phyloP scores from a whole-genome alignment of 2,797 vertebrate species.

The Protonibea diacanthus region DNA sequence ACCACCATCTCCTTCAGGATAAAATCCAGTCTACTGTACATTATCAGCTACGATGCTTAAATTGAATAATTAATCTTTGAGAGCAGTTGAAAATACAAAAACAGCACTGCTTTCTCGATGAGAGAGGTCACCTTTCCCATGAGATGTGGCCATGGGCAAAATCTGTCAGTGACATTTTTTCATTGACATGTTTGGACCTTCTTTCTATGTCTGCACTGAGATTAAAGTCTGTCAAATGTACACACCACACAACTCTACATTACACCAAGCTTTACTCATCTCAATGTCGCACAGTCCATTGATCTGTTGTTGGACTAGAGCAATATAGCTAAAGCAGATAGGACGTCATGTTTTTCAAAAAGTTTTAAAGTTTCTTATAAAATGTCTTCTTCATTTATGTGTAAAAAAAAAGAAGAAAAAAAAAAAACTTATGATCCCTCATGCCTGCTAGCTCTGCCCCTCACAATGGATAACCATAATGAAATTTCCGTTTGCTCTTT shows the following conservation, averaged over 20 bases:
- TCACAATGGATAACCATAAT: background rate
- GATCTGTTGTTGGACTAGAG: background rate
- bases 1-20: slow-evolving; percentile 72
- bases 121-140: slow-evolving; percentile 21
- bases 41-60: slow-evolving; percentile 70
- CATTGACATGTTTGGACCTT: slow-evolving; percentile 21
- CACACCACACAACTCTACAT: background rate
- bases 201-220: background rate
- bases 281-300: background rate
- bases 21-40: slow-evolving; percentile 71
- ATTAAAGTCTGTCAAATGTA: background rate
- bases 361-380: background rate
- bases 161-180: background rate
- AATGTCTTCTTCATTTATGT: background rate
- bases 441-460: background rate
- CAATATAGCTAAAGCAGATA: background rate
- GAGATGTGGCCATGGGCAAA: background rate
- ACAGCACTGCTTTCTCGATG: slow-evolving; percentile 14
- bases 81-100: slow-evolving; percentile 63
- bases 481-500: background rate
- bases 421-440: background rate
- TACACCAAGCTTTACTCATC: background rate
- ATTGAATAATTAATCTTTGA: slow-evolving; percentile 81
- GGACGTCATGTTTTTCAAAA: background rate
- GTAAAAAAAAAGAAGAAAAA: background rate